Evolutionary conservation across 2,113 vertebrate species (phyloP).

Genomic region (Grallaria varia): DNA sequence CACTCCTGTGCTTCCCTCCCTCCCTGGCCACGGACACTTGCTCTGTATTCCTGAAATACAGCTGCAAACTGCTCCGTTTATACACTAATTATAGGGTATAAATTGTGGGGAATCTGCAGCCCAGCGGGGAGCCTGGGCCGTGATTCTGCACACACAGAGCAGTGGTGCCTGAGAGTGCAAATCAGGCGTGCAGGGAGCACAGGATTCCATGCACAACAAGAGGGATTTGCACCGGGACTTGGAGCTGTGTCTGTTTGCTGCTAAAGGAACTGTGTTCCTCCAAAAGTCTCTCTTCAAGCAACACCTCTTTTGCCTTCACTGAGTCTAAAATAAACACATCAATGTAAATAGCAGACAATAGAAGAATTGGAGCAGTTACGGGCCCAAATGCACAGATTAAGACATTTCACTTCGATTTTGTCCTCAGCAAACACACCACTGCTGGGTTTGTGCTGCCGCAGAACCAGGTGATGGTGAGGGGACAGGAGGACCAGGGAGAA

Average conservation of each 20-base stretch:
- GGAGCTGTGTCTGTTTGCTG: background rate
- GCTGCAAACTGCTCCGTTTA: background rate
- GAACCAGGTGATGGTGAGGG: background rate
- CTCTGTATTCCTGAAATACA: background rate
- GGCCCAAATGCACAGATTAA: background rate
- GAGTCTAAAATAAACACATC: conserved; percentile 9
- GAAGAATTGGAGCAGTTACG: background rate
- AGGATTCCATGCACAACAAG: background rate
- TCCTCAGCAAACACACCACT: background rate
- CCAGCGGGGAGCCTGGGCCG: background rate
- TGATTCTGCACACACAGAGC: background rate
- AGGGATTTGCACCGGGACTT: background rate
- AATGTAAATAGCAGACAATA: background rate
- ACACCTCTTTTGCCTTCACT: conserved; percentile 18
- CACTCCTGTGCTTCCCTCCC: background rate
- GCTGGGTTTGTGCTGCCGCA: background rate
- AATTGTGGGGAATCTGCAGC: background rate
- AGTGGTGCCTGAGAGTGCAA: background rate
- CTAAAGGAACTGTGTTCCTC: background rate
- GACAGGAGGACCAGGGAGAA: background rate
- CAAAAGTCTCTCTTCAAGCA: background rate
- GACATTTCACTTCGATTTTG: background rate
- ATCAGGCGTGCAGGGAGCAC: background rate
- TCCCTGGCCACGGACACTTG: background rate
- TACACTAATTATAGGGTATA: background rate